Evolutionary conservation across 2,797 vertebrate species (phyloP).

Genomic region (Passerculus sandwichensis): DNA sequence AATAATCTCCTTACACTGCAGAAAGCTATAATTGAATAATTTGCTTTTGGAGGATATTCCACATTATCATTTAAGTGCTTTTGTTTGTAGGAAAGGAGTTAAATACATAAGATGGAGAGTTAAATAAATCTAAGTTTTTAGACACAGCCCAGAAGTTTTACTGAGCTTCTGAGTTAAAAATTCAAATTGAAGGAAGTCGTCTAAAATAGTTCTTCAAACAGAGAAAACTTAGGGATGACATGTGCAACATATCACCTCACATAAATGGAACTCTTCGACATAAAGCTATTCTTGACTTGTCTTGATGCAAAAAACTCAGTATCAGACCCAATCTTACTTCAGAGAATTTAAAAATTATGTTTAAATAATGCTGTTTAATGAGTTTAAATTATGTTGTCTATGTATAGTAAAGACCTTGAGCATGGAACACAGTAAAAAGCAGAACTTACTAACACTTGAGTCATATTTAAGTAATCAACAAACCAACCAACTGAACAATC

Average conservation of each 20-base stretch:
- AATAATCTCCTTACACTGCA: background rate
- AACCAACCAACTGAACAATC: background rate
- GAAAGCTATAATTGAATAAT: background rate
- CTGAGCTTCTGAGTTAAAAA: background rate
- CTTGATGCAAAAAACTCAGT: background rate
- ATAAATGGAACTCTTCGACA: background rate
- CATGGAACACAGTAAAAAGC: background rate
- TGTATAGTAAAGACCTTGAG: background rate
- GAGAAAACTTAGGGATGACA: background rate
- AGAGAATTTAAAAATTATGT: background rate
- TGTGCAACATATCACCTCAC: background rate
- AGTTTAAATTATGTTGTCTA: background rate
- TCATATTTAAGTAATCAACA: background rate
- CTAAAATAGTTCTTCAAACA: background rate
- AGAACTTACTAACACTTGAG: background rate
- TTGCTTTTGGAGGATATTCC: slow-evolving; percentile 19
- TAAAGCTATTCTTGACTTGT: background rate
- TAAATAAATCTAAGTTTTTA: background rate
- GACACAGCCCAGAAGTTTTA: background rate
- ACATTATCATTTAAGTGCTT: background rate
- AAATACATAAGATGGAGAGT: background rate
- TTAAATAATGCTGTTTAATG: background rate
- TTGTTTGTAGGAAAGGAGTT: background rate
- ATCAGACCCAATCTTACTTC: background rate
- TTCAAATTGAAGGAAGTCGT: background rate